Percentiles rank a stretch among this genome's conserved stretches.
These are phyloP conservation scores for Eunapius fragilis DNA, from an alignment of 37 sponge, comb jelly and placozoan species.

Conservation along the genomic window DNA sequence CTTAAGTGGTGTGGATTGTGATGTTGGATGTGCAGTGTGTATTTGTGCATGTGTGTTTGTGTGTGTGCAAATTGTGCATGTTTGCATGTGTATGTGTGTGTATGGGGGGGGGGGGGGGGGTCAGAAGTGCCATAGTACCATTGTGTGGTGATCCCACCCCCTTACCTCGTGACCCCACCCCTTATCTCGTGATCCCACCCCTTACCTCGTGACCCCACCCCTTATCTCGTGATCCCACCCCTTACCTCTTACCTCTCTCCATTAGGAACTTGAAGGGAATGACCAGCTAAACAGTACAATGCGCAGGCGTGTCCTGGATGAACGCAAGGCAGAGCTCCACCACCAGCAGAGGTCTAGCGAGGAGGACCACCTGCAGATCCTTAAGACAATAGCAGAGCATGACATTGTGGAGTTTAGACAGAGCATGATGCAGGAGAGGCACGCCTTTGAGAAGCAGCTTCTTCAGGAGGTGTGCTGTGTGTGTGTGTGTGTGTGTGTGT, in stretches of 20 bases:
- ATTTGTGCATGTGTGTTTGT: not conserved
- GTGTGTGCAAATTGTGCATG: not conserved
- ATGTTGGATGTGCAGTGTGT: not conserved
- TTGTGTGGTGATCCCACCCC: too few species aligned
- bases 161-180: not conserved
- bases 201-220: not conserved
- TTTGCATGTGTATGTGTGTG: not conserved
- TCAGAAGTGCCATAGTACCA: too few species aligned
- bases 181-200: not conserved
- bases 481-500: not conserved
- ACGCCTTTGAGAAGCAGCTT: conserved; percentile 77
- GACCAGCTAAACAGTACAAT: conserved; percentile 32
- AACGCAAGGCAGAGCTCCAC: conserved; percentile 72
- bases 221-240: too few species aligned
- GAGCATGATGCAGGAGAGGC: conserved; percentile 71
- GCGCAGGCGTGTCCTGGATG: conserved; percentile 70
- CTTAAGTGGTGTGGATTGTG: not conserved
- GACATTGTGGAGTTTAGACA: conserved; percentile 74
- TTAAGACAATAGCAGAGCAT: conserved; percentile 67
- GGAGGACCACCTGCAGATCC: conserved; percentile 70
- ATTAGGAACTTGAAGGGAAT: conserved; percentile 73
- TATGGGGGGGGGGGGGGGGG: too few species aligned
- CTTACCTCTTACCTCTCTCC: not conserved
- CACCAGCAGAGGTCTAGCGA: conserved; percentile 71
- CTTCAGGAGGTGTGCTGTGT: conserved; percentile 71